Base-by-base conservation (phyloP, 2,888 invertebrate species). In the Acrocyrtus sp. region DNA sequence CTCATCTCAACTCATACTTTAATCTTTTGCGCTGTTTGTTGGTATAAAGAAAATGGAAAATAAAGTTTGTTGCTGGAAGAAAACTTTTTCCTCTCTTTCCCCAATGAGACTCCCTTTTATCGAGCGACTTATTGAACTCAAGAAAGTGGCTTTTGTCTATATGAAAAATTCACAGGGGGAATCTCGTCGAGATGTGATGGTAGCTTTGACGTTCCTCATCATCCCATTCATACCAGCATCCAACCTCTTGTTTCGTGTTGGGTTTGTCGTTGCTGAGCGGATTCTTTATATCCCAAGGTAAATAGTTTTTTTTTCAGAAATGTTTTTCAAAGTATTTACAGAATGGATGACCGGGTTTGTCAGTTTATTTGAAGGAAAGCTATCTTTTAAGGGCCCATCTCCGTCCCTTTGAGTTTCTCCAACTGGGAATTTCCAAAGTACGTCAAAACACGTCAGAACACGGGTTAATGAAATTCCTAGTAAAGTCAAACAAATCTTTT, bases 211-310 rank as follows among this genome's bases (percentile, higher is more conserved):
- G 84, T 85, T 95, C 80, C 86, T 94, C 75, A 89, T 92, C 67
- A 85, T 94, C 62, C 94, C 95, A 3, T 95, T 94, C 84, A 87
- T 95, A 60, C 95, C 94, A 1, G 94, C 95, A 0, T 91, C 94
- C 72, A 95, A 95, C 84, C 84, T 94, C 43, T 86, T 92, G 70
- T 90, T 92, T 79, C 92, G 92, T 0, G 92, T 92, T 3, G 93
- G 93, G 29, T 93, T 93, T 82, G 92, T 93, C 6, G 89, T 95
- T 0, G 95, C 95, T 0, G 95, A 96, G 84, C 87, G 95, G 79
- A 91, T 95, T 34, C 88, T 95, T 15, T 95, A 95, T 85, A 93
- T 95, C 83, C 94, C 95, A 58, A 92, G 90, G 92, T 92, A 86
- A 72, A 53, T 45, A 85, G 81, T 48, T 57, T 27, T n/a, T n/a